Percentiles rank a stretch among this genome's conserved stretches.
Evolutionary conservation across 1,140 invertebrate genomes (phyloP).

Genomic region (Penaeus indicus): DNA sequence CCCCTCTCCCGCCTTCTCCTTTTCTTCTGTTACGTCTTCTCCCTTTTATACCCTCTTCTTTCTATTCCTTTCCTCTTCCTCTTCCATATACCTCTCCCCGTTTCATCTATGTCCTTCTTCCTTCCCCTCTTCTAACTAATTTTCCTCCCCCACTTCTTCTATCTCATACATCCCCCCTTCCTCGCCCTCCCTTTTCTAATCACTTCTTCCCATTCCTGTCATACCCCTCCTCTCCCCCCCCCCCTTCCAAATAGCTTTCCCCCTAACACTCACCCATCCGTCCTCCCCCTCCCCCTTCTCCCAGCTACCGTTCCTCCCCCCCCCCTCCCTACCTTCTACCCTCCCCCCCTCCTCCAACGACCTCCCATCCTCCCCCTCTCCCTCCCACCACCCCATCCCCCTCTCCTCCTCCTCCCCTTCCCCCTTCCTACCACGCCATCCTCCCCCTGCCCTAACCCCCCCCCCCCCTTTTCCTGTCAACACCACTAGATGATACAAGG

Average conservation of each 20-base stretch:
- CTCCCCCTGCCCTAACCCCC: too few relatives aligned
- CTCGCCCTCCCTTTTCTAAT: too few relatives aligned
- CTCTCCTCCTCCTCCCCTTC: neutral
- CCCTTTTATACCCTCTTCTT: neutral
- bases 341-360: neutral
- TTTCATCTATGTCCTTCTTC: neutral
- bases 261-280: too few relatives aligned
- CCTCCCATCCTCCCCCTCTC: neutral
- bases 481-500: too few relatives aligned
- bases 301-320: neutral
- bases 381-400: too few relatives aligned
- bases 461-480: too few relatives aligned
- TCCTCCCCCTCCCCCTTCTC: neutral
- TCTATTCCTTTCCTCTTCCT: neutral
- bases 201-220: too few relatives aligned
- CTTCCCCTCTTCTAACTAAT: neutral
- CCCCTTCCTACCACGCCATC: neutral
- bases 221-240: too few relatives aligned
- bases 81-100: neutral
- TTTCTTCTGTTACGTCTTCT: too few relatives aligned
- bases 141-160: neutral
- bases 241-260: too few relatives aligned
- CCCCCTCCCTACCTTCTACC: neutral
- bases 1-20: too few relatives aligned
- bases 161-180: too few relatives aligned